These are phyloP conservation scores for Palloptera scutellata DNA, from an alignment of 2,888 invertebrate genomes.

Conservation along the genomic window DNA sequence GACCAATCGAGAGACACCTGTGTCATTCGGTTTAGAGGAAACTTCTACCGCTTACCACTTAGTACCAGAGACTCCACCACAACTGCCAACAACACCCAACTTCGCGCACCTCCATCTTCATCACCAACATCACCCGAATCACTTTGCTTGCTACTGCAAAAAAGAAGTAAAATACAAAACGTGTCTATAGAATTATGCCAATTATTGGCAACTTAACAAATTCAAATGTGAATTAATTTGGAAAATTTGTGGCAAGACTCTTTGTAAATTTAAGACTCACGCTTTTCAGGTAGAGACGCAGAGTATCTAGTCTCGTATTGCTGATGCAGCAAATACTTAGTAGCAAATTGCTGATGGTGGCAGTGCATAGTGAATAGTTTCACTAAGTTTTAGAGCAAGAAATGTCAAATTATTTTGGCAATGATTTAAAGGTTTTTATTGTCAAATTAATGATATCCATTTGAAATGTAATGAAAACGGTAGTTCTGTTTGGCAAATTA, in stretches of 20 bases:
- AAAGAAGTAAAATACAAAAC: constrained; percentile 26
- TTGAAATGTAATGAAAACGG: constrained; percentile 36
- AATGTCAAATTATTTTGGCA: constrained; percentile 23
- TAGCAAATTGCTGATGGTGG: not conserved
- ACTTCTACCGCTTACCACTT: not conserved
- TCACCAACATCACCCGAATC: constrained; percentile 8
- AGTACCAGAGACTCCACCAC: not conserved
- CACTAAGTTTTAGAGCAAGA: not conserved
- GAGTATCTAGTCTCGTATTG: not conserved
- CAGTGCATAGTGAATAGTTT: not conserved
- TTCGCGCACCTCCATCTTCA: too few species aligned
- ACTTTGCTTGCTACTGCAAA: not conserved
- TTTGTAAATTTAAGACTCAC: not conserved
- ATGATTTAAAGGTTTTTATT: constrained; percentile 36
- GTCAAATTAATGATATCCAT: constrained; percentile 61
- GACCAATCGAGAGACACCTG: constrained; percentile 23
- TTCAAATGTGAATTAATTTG: constrained; percentile 11
- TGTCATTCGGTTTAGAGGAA: constrained; percentile 14
- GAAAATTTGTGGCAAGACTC: not conserved
- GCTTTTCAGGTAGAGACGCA: not conserved
- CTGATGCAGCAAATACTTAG: not conserved
- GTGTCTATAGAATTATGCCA: constrained; percentile 49
- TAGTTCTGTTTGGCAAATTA: constrained; percentile 35
- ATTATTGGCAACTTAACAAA: constrained; percentile 52
- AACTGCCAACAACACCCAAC: not conserved